Evolutionary conservation across 2,888 invertebrate species (phyloP), one percentile per base, ranked within the genome.

Genomic region (Philaethria dido): DNA sequence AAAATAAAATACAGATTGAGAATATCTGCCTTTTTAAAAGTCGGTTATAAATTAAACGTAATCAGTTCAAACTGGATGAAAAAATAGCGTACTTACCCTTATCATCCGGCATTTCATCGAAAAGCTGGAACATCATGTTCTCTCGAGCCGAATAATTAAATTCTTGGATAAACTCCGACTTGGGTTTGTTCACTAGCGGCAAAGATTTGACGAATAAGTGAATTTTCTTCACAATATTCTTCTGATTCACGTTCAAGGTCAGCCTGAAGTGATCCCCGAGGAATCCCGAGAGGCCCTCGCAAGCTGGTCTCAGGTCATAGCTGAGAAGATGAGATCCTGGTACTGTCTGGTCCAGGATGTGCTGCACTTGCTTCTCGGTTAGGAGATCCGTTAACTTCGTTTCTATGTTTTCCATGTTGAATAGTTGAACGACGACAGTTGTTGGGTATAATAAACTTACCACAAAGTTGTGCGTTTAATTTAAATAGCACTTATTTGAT

Each of bases 191-290:
- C 4, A 48, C 66, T 1, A 73, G 50, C 14, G 91, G 89, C 11
- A 90, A 33, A 11, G 78, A 74, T 73, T 90, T 91, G n/a, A 89
- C 75, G 62, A 91, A 91, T 18, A 91, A 71, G 1, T 78, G 72
- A 5, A 88, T 72, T 36, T 74, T 70, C 57, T 74, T 72, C 8
- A 71, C 36, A 0, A 69, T n/a, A 0, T 74, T 81, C 1, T 69
- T 68, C 0, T 74, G 71, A 33, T 73, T 68, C 14, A 86, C 80
- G 6, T 74, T 69, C 0, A 91, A 66, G 0, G 75, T 74, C 2
- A 80, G 78, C 18, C 81, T 77, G 16, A 84, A 75, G 69, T 91
- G 90, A 60, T 89, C 90, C 1, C 86, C 90, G 0, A 91, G 78
- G 73, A 86, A 89, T 0, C 91, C 91, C 0, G 82, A 78, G 0